Conservation (phyloP, 1,140 invertebrate genomes). For the Drosophila grimshawi region DNA sequence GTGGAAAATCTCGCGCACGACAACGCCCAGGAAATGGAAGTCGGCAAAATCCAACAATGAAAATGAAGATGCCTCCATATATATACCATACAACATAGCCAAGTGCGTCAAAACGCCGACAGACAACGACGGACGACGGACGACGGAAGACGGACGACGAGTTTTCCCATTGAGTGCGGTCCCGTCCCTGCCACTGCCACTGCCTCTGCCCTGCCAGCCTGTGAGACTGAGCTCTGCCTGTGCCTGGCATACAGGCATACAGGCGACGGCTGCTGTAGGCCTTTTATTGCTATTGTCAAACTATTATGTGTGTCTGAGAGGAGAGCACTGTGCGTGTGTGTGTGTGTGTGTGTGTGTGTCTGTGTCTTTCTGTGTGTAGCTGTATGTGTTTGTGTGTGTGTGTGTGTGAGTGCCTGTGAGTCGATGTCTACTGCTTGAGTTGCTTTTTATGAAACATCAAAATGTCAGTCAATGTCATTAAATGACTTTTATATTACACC, state of each 20-base stretch:
- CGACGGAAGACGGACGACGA: constrained; percentile 4
- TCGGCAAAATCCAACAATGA: constrained; percentile 65
- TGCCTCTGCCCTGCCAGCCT: neutral
- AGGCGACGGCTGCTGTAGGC: constrained; percentile 63
- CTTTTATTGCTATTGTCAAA: constrained; percentile 83
- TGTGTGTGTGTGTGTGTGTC: constrained; percentile 32
- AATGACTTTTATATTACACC: constrained; percentile 83
- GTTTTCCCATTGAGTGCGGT: constrained; percentile 35
- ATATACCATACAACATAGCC: constrained; percentile 58
- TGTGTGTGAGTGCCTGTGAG: constrained; percentile 32
- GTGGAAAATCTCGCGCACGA: constrained; percentile 76
- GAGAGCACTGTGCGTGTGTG: constrained; percentile 25
- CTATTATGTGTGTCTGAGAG: constrained; percentile 61
- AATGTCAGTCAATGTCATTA: constrained; percentile 83
- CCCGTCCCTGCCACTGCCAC: constrained; percentile 1
- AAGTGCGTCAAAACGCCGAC: constrained; percentile 60
- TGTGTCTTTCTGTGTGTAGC: too few species aligned
- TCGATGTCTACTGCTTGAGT: constrained; percentile 69
- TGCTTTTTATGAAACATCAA: constrained; percentile 83
- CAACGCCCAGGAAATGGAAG: constrained; percentile 68
- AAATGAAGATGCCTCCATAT: constrained; percentile 61
- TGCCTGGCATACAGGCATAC: constrained; percentile 6
- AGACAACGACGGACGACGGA: constrained; percentile 28
- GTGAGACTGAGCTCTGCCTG: constrained; percentile 6
- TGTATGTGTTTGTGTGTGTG: constrained; percentile 15